Base-by-base conservation (phyloP, 2,888 invertebrate species). In the Mimachlamys varia region DNA sequence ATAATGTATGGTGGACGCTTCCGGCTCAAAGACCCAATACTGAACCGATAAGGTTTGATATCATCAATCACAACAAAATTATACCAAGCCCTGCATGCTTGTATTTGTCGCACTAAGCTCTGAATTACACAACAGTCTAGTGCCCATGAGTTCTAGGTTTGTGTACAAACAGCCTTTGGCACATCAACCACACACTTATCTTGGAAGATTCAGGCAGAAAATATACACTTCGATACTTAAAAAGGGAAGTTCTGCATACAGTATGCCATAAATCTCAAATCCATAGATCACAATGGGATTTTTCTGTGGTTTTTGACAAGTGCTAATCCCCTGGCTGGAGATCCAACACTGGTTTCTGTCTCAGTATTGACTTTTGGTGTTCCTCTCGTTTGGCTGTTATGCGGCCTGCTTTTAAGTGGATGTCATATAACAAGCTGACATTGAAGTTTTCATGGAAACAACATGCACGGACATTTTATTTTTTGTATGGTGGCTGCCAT, bases 381-480 rank as follows among this genome's bases (percentile, higher is more conserved):
- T 76, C 27, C 33, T 15, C 19, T 76, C 33, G 33, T 76, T 76
- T 76, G 19, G 33, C 13, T 76, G 76, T 76, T 76, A 27, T 33
- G 1, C 33, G 0, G 76, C 27, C 76, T 76, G 76, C 33, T 27
- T 76, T 76, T 76, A 76, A 76, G 76, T 76, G 27, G 33, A 76
- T 76, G 76, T 76, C 76, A 12, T 76, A 33, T 76, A 76, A 76
- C 33, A 33, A 33, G 76, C 76, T 76, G 76, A 33, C 76, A 76
- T 76, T 76, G 76, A 76, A 76, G 76, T 76, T 76, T 76, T 76
- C 76, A 76, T 76, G 76, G 76, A 76, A 76, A 76, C 76, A 33
- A 12, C 76, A 22, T 76, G 19, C 33, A 33, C 33, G 76, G 76
- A 76, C 13, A 1, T 76, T 76, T 76, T 33, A 33, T 4, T 27